Evolutionary conservation across 2,797 vertebrate species (phyloP).

Genomic region (Enteromius viviparus): DNA sequence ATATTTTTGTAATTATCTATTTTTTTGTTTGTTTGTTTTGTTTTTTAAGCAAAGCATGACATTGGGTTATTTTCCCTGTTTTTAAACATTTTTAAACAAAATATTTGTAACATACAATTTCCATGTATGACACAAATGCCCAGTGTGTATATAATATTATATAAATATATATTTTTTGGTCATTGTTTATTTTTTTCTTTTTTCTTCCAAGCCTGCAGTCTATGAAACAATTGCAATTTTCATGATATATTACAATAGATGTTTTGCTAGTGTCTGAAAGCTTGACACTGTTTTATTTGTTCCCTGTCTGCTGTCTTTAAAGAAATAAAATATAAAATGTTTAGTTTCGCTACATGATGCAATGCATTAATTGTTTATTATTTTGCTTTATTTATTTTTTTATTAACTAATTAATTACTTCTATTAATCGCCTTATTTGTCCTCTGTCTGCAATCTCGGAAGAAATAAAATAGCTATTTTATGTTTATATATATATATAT

Average conservation of each 20-base stretch:
- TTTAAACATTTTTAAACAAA: neutral
- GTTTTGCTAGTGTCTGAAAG: neutral
- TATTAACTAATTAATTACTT: too few species aligned
- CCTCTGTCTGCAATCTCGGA: neutral
- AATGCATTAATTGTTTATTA: neutral
- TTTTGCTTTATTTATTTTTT: neutral
- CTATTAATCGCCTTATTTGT: neutral
- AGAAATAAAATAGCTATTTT: neutral
- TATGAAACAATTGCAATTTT: neutral
- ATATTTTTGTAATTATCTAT: neutral
- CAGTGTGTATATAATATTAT: neutral
- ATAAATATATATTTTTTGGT: too few species aligned
- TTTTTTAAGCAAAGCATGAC: neutral
- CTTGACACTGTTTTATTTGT: neutral
- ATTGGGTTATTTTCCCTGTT: neutral
- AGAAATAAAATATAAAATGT: neutral
- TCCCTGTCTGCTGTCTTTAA: neutral
- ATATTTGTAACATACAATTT: neutral
- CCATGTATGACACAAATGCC: neutral
- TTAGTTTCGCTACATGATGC: neutral
- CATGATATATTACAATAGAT: neutral
- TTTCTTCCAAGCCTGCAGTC: too few species aligned
- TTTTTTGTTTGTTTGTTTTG: neutral
- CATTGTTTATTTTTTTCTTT: too few species aligned
- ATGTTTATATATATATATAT: too few species aligned